Base-by-base conservation (phyloP, 2,797 vertebrate species). In the Propithecus perrieri region DNA sequence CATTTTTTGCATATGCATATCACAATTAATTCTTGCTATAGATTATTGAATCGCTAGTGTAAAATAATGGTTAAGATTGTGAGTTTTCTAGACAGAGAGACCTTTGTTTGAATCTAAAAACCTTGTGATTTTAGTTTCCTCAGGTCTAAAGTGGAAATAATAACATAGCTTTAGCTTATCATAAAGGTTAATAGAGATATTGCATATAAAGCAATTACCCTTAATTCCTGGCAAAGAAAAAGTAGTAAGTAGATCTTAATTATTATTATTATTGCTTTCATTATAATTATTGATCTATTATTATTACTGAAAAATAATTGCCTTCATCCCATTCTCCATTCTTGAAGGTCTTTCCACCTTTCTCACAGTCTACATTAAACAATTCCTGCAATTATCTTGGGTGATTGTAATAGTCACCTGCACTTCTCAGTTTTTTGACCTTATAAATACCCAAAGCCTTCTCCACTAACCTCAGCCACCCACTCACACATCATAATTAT, bases 171-270 rank as follows among this genome's bases (percentile, higher is more conserved):
- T 96, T 83, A 50, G 55, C 69, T 95, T 88, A 92, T 41, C 84
- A 26, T 46, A 87, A 91, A 96, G 17, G n/a, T 80, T 92, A 89
- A 92, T 83, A 43, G 26, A 87, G 14, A 90, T 72, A 71, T 96
- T 71, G 9, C 14, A 72, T 50, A 80, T 61, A 80, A 90, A 92
- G 33, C 26, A 91, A 89, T 17, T 80, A 72, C 80, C 35, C 35
- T 74, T 93, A 76, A 76, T 83, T 91, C 13, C 33, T 95, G 50
- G 20, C 17, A 85, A 11, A 84, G 7, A 71, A 81, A 90, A 92
- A 48, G 18, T 80, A 30, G 35, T 89, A 50, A 38, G 28, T 38
- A 75, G 43, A 43, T 76, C 43, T 76, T 91, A 78, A 28, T 41
- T 67, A 85, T 71, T 61, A 57, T 43, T 76, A 50, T 8, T 57